Base-by-base conservation (phyloP, 2,888 invertebrate species). In the Protonemura montana region DNA sequence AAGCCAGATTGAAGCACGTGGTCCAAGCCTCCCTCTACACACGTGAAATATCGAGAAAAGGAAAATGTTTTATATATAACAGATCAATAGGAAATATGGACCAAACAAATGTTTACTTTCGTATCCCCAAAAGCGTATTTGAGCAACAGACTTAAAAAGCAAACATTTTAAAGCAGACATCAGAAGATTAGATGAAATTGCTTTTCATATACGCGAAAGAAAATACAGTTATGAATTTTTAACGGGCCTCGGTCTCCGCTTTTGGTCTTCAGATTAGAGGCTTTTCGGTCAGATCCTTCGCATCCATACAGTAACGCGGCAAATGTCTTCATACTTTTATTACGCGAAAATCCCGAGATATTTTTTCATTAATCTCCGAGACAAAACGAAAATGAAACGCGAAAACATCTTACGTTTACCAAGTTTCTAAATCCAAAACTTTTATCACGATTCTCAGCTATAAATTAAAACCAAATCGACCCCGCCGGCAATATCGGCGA, bases 161-260 rank as follows among this genome's bases (percentile, higher is more conserved):
- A 78, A 78, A 78, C 28, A 78, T 26, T 28, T 78, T 26, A 78
- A 78, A 78, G 78, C 59, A 59, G 59, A 59, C 59, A 59, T 59
- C 59, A 7, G 59, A 59, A 59, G 59, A 59, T 59, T 59, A 59
- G 59, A 59, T 21, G 59, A 59, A 59, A 59, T 59, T 59, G 59
- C 59, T 59, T 59, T 59, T 59, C 21, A n/a, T 21, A 10, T 59
- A 7, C 59, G 59, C 13, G 59, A 10, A 59, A 59, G 59, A 59
- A 59, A 59, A 59, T 59, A 59, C 13, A 59, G 59, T 59, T 59
- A 59, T 59, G 59, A 59, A 59, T 59, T 59, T 59, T 59, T 59
- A 59, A 59, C 59, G 59, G 59, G 16, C 6, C 59, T 21, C 13
- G 21, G 59, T 13, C 1, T 21, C 13, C 59, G 59, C 59, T 7